Base-by-base conservation (phyloP, 1,140 invertebrate genomes). In the Halyomorpha halys region DNA sequence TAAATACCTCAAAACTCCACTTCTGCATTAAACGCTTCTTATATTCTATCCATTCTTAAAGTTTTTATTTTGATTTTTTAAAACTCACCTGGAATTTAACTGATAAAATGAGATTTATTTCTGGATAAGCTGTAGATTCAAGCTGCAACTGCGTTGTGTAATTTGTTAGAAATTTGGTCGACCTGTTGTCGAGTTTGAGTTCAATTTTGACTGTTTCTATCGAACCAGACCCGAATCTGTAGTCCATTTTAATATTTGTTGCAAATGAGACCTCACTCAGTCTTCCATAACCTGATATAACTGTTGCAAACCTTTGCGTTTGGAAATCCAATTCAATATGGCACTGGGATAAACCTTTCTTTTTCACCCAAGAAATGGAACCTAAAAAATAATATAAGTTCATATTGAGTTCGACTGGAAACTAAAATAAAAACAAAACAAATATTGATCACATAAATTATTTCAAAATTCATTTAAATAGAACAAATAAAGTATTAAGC, bases 51-150 rank as follows among this genome's bases (percentile, higher is more conserved):
- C n/a, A n/a, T n/a, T n/a, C n/a, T n/a, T n/a, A n/a, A n/a, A n/a
- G 27, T 30, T 30, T 30, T 30, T 30, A 30, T 30, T 30, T 30
- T 8, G 8, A 30, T 30, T 30, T 30, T 8, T 30, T 30, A 30
- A 47, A 47, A 21, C n/a, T 56, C 73, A 83, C 82, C 73, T 79
- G 76, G 70, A 85, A 85, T 70, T 78, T 83, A 0, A 83, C 72
- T 11, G 81, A 79, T n/a, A 84, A 75, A 30, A 83, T 80, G 60
- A 87, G 83, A 71, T 90, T 88, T 9, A 87, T 80, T 59, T 83
- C 80, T 0, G 86, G 84, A 77, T 90, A 90, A 0, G 86, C 85
- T 0, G 85, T 83, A 13, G 85, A 86, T 21, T 82, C 78, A 47
- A 90, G 73, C 44, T 82, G 80, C 51, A 87, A 70, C 64, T 84